Percentiles rank a stretch among this genome's conserved stretches.
These are phyloP conservation scores for Leptopilina syphax DNA, from an alignment of 2,888 invertebrate genomes.

Conservation along the genomic window DNA sequence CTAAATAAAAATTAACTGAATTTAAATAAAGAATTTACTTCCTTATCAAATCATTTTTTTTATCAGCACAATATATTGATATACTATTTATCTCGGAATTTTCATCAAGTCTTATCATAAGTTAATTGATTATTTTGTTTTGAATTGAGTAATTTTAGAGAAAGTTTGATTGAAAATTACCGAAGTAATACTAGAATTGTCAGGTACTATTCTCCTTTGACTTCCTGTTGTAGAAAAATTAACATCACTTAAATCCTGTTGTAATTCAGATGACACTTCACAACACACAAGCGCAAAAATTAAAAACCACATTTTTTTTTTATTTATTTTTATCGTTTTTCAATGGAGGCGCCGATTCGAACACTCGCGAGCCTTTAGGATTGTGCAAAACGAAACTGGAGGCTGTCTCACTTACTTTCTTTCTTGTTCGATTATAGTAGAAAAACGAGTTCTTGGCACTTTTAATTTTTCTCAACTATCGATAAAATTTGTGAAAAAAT, in stretches of 20 bases:
- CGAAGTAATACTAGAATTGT: conserved; percentile 13
- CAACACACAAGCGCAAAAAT: conserved; percentile 23
- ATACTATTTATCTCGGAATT: neutral
- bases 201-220: neutral
- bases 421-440: conserved; percentile 21
- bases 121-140: neutral
- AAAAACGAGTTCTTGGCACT: conserved; percentile 27
- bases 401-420: conserved; percentile 15
- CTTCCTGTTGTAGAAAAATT: conserved; percentile 53
- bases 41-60: no score
- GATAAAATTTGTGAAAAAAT: neutral
- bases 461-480: neutral
- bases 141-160: neutral
- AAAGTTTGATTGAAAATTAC: neutral
- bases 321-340: neutral
- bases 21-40: neutral
- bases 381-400: conserved; percentile 18
- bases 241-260: conserved; percentile 52
- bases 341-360: conserved; percentile 20
- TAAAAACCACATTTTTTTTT: conserved; percentile 40
- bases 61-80: neutral
- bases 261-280: neutral
- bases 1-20: neutral
- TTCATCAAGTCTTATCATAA: neutral
- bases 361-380: conserved; percentile 7